Conservation (phyloP, 2,113 vertebrate genomes). For the Pachyramphus minor region DNA sequence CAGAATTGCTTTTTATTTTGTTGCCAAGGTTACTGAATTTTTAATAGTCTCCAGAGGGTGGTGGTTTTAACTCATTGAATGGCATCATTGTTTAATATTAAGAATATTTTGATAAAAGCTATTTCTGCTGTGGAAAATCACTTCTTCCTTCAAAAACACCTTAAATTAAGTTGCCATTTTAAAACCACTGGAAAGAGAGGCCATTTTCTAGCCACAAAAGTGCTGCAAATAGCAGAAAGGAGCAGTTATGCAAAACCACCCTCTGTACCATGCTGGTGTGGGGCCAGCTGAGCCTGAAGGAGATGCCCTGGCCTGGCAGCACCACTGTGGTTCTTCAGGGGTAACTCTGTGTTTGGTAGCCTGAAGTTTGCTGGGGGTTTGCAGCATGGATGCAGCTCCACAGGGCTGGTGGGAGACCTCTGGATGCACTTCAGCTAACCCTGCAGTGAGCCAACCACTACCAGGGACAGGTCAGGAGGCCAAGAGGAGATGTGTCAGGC, state of each 20-base stretch:
- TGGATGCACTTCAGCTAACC: neutral
- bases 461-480: neutral
- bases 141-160: neutral
- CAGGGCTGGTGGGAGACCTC: neutral
- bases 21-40: constrained; percentile 58
- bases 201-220: neutral
- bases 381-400: neutral
- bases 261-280: accelerated
- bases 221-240: neutral
- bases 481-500: neutral
- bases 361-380: neutral
- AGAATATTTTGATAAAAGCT: neutral
- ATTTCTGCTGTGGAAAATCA: neutral
- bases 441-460: neutral
- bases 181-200: neutral
- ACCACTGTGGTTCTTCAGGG: accelerated
- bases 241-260: neutral
- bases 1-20: neutral
- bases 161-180: neutral
- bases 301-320: neutral
- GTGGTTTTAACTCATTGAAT: neutral
- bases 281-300: neutral
- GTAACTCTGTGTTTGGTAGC: neutral
- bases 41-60: neutral
- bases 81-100: neutral